A percentile compares a stretch with the other conserved stretches of the same genome.
These are phyloP conservation scores for Acipenser ruthenus DNA, from an alignment of 2,797 vertebrate genomes.

Conservation along the genomic window DNA sequence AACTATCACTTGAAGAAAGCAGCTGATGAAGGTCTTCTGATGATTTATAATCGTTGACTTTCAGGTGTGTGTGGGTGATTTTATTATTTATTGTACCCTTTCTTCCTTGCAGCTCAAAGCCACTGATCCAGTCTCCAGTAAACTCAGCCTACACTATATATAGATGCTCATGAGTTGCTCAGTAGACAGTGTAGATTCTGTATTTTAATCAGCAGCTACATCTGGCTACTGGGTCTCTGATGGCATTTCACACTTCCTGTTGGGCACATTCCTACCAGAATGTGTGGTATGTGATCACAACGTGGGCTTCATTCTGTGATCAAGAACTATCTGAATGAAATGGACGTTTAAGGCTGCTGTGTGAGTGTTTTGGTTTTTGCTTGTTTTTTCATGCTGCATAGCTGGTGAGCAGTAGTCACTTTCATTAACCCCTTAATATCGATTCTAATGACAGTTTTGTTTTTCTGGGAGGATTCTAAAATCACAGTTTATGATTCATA, in stretches of 20 bases:
- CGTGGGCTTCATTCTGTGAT: constrained; percentile 50
- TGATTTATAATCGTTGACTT: not conserved
- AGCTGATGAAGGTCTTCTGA: constrained; percentile 45
- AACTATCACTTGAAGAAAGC: constrained; percentile 7
- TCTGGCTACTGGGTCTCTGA: constrained; percentile 99
- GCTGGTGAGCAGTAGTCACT: too few species aligned
- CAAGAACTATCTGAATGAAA: constrained; percentile 13
- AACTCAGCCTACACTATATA: not conserved
- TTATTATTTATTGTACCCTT: constrained; percentile 3
- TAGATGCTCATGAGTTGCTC: constrained; percentile 79
- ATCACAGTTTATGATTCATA: too few species aligned
- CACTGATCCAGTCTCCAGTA: constrained; percentile 9
- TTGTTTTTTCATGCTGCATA: too few species aligned
- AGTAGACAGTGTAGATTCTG: constrained; percentile 99
- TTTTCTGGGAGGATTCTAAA: too few species aligned
- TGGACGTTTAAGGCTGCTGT: not conserved
- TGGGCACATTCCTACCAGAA: constrained; percentile 30
- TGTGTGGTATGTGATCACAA: constrained; percentile 41
- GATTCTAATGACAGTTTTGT: too few species aligned
- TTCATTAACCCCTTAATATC: too few species aligned
- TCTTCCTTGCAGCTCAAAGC: constrained; percentile 3
- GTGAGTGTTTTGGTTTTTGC: constrained; percentile 17
- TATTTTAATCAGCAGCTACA: constrained; percentile 97
- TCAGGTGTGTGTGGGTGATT: not conserved
- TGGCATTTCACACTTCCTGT: constrained; percentile 56